Evolutionary conservation across 2,888 invertebrate species (phyloP).

Genomic region (Torymus aiolomorphi): DNA sequence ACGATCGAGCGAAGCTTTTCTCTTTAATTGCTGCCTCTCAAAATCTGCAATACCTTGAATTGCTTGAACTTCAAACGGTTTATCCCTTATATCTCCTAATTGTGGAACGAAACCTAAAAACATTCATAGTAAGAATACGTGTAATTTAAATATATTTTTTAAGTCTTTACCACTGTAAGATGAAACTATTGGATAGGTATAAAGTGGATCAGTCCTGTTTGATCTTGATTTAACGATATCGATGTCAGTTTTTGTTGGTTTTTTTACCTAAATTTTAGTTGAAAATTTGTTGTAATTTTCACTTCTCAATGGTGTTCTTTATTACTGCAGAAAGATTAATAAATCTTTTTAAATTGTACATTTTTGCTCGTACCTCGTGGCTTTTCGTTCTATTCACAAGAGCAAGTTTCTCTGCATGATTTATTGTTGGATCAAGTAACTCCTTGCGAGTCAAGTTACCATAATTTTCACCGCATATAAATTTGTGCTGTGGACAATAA

Average conservation of each 20-base stretch:
- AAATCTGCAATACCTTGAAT: conserved; percentile 86
- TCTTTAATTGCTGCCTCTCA: conserved; percentile 80
- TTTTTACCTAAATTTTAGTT: conserved; percentile 75
- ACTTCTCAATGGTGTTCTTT: conserved; percentile 1
- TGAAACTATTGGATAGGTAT: conserved; percentile 84
- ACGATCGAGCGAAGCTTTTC: conserved; percentile 79
- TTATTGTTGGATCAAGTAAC: conserved; percentile 84
- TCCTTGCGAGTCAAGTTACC: conserved; percentile 83
- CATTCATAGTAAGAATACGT: not conserved
- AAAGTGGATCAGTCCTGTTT: conserved; percentile 82
- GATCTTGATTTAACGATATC: conserved; percentile 82
- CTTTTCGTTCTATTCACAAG: conserved; percentile 82
- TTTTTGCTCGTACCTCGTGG: conserved; percentile 77
- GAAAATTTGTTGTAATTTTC: not conserved
- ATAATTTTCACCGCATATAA: conserved; percentile 85
- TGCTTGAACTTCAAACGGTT: conserved; percentile 81
- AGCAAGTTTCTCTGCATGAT: conserved; percentile 84
- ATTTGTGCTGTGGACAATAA: conserved; percentile 86
- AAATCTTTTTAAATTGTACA: not conserved
- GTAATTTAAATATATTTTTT: not conserved
- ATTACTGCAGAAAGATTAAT: not conserved
- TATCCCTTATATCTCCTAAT: conserved; percentile 67
- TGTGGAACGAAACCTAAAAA: conserved; percentile 82
- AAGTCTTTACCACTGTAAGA: conserved; percentile 81
- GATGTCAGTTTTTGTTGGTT: conserved; percentile 82